Conservation (phyloP, 1,140 invertebrate species). For the Drosophila arizonae region DNA sequence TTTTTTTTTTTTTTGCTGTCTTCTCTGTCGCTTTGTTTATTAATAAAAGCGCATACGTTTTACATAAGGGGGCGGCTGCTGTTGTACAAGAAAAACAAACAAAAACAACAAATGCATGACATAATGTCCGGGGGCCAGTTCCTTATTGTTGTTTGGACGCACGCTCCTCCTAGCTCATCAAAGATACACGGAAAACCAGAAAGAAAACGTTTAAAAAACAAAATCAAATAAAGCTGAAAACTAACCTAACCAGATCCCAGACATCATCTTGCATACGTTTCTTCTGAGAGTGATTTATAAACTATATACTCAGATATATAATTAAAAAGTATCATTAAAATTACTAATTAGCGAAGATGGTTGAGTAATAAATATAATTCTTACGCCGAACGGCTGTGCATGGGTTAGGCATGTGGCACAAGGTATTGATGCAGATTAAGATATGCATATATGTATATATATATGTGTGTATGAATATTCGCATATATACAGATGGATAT, state of each 20-base stretch:
- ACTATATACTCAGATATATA: background rate
- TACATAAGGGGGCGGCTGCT: slow-evolving; percentile 66
- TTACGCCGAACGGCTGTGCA: too few relatives aligned
- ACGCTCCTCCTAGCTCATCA: slow-evolving; percentile 32
- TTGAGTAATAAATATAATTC: background rate
- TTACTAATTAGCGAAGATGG: background rate
- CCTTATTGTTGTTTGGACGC: slow-evolving; percentile 44
- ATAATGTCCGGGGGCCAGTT: slow-evolving; percentile 48
- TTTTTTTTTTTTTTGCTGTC: background rate
- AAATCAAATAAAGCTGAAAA: background rate
- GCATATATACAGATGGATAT: too few relatives aligned
- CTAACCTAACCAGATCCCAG: slow-evolving; percentile 2
- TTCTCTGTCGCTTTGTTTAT: slow-evolving; percentile 62
- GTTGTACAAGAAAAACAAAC: slow-evolving; percentile 42
- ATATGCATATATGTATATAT: too few relatives aligned
- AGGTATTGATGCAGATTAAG: background rate
- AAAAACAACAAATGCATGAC: slow-evolving; percentile 15
- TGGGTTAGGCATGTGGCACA: background rate
- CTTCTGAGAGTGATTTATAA: background rate
- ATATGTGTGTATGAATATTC: too few relatives aligned
- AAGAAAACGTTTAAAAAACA: background rate
- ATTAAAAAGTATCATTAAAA: background rate
- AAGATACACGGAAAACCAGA: slow-evolving; percentile 35
- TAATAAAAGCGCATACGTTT: slow-evolving; percentile 67
- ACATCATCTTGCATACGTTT: background rate